These are phyloP conservation scores for Xenus cinereus DNA, from an alignment of 2,113 vertebrate species.

Conservation along the genomic window DNA sequence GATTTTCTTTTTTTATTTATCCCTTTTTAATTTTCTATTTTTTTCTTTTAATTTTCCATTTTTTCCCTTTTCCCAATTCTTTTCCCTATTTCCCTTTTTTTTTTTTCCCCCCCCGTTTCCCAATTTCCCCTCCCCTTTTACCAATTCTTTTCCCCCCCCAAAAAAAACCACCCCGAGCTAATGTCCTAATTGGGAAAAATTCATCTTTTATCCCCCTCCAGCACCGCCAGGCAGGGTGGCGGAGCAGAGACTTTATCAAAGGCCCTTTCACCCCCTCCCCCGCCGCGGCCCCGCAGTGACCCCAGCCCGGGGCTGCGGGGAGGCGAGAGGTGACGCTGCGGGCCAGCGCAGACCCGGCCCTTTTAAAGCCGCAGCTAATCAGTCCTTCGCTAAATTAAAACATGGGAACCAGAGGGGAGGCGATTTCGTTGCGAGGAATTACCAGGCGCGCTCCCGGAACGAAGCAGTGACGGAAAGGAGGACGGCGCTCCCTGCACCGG, in stretches of 20 bases:
- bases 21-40: not conserved
- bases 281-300: not conserved
- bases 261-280: not conserved
- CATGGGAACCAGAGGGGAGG: conserved; percentile 42
- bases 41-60: not conserved
- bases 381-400: conserved; percentile 61
- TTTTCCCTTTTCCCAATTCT: not conserved
- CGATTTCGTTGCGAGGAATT: conserved; percentile 63
- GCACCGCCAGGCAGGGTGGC: not conserved
- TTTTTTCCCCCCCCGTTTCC: not conserved
- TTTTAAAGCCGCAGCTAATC: conserved; percentile 64
- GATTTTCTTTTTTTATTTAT: not conserved
- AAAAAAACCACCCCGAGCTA: not conserved
- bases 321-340: conserved; percentile 62
- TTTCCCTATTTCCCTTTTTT: no score
- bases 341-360: conserved; percentile 49
- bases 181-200: no score
- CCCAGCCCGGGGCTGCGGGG: conserved; percentile 32
- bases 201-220: no score
- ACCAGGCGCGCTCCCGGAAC: not conserved
- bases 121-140: not conserved
- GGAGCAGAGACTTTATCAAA: not conserved
- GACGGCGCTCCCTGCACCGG: not conserved
- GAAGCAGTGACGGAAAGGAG: not conserved
- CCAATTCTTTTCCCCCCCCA: not conserved